phyloP scores from a whole-genome alignment of 1,140 invertebrate species.

The Euwallacea fornicatus region DNA sequence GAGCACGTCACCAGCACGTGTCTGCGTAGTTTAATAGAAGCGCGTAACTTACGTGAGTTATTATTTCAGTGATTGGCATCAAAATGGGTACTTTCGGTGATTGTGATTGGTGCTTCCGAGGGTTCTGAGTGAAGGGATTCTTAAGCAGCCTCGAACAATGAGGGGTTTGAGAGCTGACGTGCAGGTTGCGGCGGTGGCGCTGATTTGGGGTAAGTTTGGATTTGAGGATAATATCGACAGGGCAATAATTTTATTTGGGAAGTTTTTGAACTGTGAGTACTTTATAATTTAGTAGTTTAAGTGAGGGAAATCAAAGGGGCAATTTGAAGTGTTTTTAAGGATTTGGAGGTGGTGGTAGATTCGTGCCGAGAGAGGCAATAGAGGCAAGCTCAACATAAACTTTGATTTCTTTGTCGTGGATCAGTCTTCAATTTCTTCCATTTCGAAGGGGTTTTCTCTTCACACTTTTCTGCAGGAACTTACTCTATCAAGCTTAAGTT shows the following conservation, averaged over 20 bases:
- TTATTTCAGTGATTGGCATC: neutral
- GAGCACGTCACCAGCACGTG: slow-evolving; percentile 10
- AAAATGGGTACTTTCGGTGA: slow-evolving; percentile 3
- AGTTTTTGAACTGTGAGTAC: neutral
- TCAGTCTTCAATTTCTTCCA: neutral
- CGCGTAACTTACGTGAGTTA: neutral
- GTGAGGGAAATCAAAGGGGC: neutral
- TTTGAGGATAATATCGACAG: neutral
- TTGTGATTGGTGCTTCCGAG: slow-evolving; percentile 1
- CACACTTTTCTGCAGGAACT: too few relatives aligned
- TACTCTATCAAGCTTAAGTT: neutral
- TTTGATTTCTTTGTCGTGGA: too few relatives aligned
- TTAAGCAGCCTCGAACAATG: neutral
- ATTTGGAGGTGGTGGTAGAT: neutral
- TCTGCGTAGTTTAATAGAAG: neutral
- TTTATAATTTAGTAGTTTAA: neutral
- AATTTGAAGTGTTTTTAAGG: neutral
- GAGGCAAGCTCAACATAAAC: neutral
- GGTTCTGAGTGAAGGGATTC: neutral
- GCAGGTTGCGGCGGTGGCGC: neutral
- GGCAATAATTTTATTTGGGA: neutral
- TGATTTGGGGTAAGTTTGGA: slow-evolving; percentile 18
- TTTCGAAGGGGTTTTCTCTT: neutral
- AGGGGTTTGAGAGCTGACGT: neutral
- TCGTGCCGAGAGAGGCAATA: neutral